phyloP scores from a whole-genome alignment of 2,797 vertebrate species.

The Ibycter americanus region DNA sequence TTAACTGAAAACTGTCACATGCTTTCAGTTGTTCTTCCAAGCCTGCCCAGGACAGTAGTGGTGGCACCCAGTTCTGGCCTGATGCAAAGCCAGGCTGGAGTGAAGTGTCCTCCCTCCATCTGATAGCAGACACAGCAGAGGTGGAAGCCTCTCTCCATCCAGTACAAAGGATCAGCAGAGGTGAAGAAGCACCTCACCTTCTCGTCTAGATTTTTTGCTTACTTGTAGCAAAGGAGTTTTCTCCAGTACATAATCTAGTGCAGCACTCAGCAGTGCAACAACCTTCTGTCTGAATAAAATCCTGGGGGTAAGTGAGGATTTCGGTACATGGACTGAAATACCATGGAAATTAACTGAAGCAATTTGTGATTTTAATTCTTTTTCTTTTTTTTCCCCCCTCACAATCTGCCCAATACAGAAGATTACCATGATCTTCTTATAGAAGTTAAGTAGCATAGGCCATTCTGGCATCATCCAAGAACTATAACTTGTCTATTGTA shows the following conservation, averaged over 20 bases:
- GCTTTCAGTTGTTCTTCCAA: neutral
- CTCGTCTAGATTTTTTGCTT: neutral
- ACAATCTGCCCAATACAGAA: neutral
- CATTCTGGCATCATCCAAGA: neutral
- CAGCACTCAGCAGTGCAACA: neutral
- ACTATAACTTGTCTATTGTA: neutral
- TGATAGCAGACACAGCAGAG: neutral
- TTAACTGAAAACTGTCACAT: fast-evolving
- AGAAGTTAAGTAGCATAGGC: neutral
- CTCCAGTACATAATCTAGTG: neutral
- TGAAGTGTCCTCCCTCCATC: neutral
- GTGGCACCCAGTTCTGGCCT: neutral
- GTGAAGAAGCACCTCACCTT: neutral
- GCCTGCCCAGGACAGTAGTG: neutral
- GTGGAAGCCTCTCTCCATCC: neutral
- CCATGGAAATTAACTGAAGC: neutral
- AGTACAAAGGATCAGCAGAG: neutral
- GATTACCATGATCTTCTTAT: neutral
- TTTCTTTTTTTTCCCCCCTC: neutral
- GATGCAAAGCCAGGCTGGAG: neutral
- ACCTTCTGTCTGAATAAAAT: neutral
- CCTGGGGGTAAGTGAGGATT: neutral
- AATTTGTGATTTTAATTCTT: neutral
- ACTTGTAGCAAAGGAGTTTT: neutral
- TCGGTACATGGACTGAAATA: neutral